Evolutionary conservation across 2,888 invertebrate genomes (phyloP).

Genomic region (Stegana nigrithorax): DNA sequence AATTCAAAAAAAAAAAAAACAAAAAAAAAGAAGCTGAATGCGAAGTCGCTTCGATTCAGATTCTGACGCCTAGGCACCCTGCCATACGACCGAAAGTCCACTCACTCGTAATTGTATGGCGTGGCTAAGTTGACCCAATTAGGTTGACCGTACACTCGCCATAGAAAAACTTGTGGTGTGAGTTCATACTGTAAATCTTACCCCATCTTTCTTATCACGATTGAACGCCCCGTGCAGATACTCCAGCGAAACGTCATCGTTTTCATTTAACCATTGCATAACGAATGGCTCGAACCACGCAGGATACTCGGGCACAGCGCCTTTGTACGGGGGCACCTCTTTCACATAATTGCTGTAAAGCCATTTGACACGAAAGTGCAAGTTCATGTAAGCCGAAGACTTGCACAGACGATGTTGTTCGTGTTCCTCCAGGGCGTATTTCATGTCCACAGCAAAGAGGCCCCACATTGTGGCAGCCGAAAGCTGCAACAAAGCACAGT

Average conservation of each 20-base stretch:
- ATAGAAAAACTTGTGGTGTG: no score
- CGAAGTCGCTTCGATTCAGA: no score
- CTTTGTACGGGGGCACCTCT: slow-evolving; percentile 97
- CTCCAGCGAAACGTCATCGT: slow-evolving; percentile 98
- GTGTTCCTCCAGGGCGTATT: slow-evolving; percentile 97
- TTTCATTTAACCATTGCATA: slow-evolving; percentile 99
- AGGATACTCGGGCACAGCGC: slow-evolving; percentile 97
- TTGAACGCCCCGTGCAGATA: slow-evolving; percentile 99
- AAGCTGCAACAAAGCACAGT: slow-evolving; percentile 78
- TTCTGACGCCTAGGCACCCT: no score
- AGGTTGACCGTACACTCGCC: no score
- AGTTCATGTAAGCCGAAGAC: slow-evolving; percentile 99
- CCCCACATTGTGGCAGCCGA: slow-evolving; percentile 99
- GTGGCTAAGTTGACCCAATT: not conserved
- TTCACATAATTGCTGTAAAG: slow-evolving; percentile 97
- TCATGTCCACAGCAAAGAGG: slow-evolving; percentile 95
- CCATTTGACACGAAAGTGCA: slow-evolving; percentile 99
- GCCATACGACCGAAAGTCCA: no score
- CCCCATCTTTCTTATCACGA: slow-evolving; percentile 95
- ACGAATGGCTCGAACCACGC: slow-evolving; percentile 99
- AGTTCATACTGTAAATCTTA: slow-evolving; percentile 71
- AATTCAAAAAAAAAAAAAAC: no score
- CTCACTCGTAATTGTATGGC: not conserved
- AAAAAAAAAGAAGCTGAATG: no score
- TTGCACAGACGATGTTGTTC: slow-evolving; percentile 95